Percentiles rank a stretch among this genome's conserved stretches.
These are phyloP conservation scores for Cantharis rufa DNA, from an alignment of 2,888 invertebrate species.

Conservation along the genomic window DNA sequence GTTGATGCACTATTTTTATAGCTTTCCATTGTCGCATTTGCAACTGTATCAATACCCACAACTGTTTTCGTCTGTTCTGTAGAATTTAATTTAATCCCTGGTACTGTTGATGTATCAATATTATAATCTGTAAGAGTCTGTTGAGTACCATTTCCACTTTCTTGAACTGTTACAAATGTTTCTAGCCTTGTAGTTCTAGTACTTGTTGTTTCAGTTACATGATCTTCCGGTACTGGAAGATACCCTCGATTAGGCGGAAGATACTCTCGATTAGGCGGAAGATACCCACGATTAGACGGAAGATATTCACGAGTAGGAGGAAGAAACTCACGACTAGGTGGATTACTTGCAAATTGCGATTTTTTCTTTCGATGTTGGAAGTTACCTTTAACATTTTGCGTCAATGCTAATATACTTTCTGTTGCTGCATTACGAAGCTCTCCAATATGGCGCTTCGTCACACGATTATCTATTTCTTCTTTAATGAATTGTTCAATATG, in stretches of 20 bases:
- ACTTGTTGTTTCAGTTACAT: too few species aligned
- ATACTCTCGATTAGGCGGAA: not conserved
- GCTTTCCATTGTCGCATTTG: too few species aligned
- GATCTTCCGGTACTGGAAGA: not conserved
- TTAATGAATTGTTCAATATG: not conserved
- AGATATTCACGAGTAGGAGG: not conserved
- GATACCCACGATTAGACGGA: not conserved
- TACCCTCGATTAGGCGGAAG: not conserved
- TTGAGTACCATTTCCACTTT: too few species aligned
- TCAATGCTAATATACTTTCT: not conserved
- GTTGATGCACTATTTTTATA: too few species aligned
- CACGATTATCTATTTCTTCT: not conserved
- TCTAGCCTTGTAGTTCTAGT: too few species aligned
- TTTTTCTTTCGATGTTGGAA: not conserved
- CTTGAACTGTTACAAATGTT: too few species aligned
- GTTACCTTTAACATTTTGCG: not conserved
- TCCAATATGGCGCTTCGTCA: not conserved
- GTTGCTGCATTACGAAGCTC: not conserved
- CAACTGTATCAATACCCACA: too few species aligned
- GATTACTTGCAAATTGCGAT: not conserved
- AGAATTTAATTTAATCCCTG: too few species aligned
- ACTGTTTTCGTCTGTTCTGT: too few species aligned
- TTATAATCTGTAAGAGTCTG: too few species aligned
- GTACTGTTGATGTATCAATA: too few species aligned
- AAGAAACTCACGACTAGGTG: not conserved